phyloP scores from a whole-genome alignment of 2,113 vertebrate species.

The Benitochromis conjunctus region DNA sequence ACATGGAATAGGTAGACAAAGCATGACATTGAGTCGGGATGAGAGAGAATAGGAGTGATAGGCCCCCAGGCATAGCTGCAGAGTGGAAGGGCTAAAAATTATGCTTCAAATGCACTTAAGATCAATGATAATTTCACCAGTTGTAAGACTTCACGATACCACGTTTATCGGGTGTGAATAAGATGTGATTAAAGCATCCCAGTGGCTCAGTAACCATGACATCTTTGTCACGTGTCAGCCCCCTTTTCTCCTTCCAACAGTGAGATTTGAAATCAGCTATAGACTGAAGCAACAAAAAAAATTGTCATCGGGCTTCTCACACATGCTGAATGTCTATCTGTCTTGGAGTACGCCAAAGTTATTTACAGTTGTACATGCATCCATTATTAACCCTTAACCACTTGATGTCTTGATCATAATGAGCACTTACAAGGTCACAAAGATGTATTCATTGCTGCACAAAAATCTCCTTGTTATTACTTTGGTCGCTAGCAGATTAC shows the following conservation, averaged over 20 bases:
- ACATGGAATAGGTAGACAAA: slow-evolving; percentile 75
- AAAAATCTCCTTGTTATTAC: background rate
- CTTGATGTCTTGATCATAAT: background rate
- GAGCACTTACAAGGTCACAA: background rate
- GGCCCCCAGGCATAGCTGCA: slow-evolving; percentile 38
- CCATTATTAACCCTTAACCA: background rate
- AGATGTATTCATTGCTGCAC: background rate
- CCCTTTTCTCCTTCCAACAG: background rate
- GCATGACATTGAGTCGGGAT: slow-evolving; percentile 73
- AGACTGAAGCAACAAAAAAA: background rate
- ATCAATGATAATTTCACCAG: slow-evolving; percentile 62
- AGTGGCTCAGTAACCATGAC: slow-evolving; percentile 49
- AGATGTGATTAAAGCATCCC: slow-evolving; percentile 53
- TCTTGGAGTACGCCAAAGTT: background rate
- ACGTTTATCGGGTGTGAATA: slow-evolving; percentile 52
- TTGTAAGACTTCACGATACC: slow-evolving; percentile 41
- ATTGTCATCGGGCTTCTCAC: background rate
- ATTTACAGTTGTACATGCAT: background rate
- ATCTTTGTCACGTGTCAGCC: slow-evolving; percentile 38
- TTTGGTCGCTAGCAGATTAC: background rate
- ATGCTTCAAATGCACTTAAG: slow-evolving; percentile 61
- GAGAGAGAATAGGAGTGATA: slow-evolving; percentile 58
- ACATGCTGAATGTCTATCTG: background rate
- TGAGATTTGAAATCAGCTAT: slow-evolving; percentile 10
- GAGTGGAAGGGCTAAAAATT: slow-evolving; percentile 38